These are phyloP conservation scores for Solenopsis fugax DNA, from an alignment of 1,140 invertebrate genomes.

Conservation along the genomic window DNA sequence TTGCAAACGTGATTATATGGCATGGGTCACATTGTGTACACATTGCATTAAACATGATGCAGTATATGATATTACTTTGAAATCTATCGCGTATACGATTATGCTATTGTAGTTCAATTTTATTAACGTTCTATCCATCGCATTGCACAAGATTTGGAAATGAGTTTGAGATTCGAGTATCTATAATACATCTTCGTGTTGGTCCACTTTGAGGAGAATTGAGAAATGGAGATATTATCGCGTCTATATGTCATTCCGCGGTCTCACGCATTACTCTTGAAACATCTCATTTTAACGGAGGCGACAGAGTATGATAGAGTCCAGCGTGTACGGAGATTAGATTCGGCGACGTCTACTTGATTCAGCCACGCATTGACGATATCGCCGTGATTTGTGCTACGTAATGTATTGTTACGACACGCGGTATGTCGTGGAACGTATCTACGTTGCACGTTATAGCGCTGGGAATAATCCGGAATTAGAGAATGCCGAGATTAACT, in stretches of 20 bases:
- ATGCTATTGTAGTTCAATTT: constrained; percentile 60
- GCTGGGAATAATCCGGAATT: constrained; percentile 54
- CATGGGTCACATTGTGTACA: constrained; percentile 7
- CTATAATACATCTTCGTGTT: constrained; percentile 22
- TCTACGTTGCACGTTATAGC: constrained; percentile 34
- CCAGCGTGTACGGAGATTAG: constrained; percentile 5
- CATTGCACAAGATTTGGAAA: background rate
- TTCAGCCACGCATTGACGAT: constrained; percentile 61
- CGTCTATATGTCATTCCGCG: background rate
- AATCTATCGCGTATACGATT: constrained; percentile 56
- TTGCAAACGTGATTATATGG: constrained; percentile 10
- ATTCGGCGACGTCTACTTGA: constrained; percentile 25
- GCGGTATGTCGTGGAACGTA: constrained; percentile 34
- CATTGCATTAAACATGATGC: constrained; percentile 11
- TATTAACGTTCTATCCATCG: constrained; percentile 31
- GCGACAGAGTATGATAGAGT: constrained; percentile 26
- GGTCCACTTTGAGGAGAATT: background rate
- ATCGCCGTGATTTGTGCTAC: constrained; percentile 60
- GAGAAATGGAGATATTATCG: constrained; percentile 24
- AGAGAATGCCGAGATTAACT: constrained; percentile 61
- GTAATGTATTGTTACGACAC: constrained; percentile 51
- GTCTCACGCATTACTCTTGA: background rate
- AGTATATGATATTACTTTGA: constrained; percentile 59
- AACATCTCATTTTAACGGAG: constrained; percentile 21
- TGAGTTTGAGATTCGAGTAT: constrained; percentile 23